phyloP scores from a whole-genome alignment of 2,113 vertebrate species.

The Daubentonia madagascariensis region DNA sequence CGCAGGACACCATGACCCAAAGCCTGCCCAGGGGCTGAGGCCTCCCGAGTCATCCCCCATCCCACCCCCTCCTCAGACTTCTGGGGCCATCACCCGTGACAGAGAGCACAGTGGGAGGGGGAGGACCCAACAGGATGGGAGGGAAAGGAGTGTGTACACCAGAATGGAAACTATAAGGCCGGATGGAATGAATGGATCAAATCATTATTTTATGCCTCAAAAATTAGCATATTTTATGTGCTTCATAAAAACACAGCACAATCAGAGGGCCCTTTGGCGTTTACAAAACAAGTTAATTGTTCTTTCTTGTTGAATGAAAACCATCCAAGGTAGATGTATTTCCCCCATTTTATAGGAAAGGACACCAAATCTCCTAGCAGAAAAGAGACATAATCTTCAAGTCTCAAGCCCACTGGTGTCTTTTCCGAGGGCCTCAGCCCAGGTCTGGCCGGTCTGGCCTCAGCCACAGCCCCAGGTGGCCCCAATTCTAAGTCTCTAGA shows the following conservation, averaged over 20 bases:
- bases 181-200: not conserved
- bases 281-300: not conserved
- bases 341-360: not conserved
- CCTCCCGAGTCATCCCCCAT: not conserved
- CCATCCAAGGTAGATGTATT: no score
- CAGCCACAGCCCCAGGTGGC: rapidly evolving
- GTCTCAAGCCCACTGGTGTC: not conserved
- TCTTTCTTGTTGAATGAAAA: not conserved
- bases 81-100: not conserved
- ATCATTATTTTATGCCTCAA: rapidly evolving
- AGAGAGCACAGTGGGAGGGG: not conserved
- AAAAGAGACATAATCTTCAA: rapidly evolving
- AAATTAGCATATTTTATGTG: not conserved
- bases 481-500: not conserved
- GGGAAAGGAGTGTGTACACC: rapidly evolving
- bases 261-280: rapidly evolving
- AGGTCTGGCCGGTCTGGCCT: rapidly evolving
- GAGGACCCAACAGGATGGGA: not conserved
- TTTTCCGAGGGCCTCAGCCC: rapidly evolving
- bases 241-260: not conserved
- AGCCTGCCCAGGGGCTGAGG: no score
- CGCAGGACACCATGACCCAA: not conserved
- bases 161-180: not conserved
- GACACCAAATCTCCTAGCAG: not conserved
- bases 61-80: not conserved